Evolutionary conservation across 2,888 invertebrate species (phyloP).

Genomic region (Thereva nobilitata): DNA sequence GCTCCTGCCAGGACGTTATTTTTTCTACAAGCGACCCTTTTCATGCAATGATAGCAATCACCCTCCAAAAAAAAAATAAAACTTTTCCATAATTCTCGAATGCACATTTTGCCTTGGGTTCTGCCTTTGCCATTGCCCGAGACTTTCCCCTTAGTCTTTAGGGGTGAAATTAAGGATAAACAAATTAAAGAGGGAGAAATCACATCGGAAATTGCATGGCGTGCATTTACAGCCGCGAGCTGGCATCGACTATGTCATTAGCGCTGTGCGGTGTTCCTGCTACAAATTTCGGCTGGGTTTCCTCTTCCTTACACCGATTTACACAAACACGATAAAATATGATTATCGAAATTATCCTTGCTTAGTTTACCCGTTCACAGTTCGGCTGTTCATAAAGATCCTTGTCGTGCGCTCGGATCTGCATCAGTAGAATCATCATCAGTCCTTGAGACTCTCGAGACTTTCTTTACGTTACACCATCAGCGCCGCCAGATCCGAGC

Average conservation of each 20-base stretch:
- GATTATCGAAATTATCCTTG: constrained; percentile 12
- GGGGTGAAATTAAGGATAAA: constrained; percentile 40
- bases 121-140: constrained; percentile 11
- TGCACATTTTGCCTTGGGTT: constrained; percentile 40
- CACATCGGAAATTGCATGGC: constrained; percentile 29
- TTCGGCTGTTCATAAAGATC: neutral
- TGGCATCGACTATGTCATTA: constrained; percentile 7
- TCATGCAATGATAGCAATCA: constrained; percentile 39
- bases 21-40: constrained; percentile 31
- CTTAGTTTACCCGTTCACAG: constrained; percentile 8
- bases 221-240: constrained; percentile 22
- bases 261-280: neutral
- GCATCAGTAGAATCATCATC: too few relatives aligned
- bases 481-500: too few relatives aligned
- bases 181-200: constrained; percentile 38
- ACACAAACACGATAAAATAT: constrained; percentile 24
- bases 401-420: too few relatives aligned
- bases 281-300: neutral
- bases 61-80: constrained; percentile 26
- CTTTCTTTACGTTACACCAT: too few relatives aligned
- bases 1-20: constrained; percentile 22
- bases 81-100: constrained; percentile 36
- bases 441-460: too few relatives aligned
- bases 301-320: neutral
- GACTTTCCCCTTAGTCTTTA: constrained; percentile 1